A percentile compares a stretch with the other conserved stretches of the same genome.
Evolutionary conservation across 2,888 invertebrate species (phyloP).

Genomic region (Drosophila putrida): DNA sequence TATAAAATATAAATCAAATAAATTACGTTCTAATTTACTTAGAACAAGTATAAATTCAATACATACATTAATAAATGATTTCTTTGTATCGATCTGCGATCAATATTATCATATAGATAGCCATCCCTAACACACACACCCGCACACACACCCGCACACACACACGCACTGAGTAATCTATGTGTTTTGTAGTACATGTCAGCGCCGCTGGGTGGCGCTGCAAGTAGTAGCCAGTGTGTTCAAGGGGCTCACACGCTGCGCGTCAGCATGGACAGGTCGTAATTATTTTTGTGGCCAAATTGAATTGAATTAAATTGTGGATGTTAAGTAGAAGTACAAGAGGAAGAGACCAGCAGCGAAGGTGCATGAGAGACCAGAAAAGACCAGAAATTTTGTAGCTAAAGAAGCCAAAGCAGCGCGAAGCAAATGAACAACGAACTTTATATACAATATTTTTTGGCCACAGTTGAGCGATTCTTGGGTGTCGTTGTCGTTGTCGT

Average conservation of each 20-base stretch:
- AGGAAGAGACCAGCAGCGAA: slow-evolving; percentile 7
- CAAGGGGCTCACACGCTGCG: slow-evolving; percentile 70
- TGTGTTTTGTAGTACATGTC: slow-evolving; percentile 67
- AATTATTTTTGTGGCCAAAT: slow-evolving; percentile 80
- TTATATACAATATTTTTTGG: slow-evolving; percentile 62
- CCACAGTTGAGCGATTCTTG: slow-evolving; percentile 80
- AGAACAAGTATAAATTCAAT: no score
- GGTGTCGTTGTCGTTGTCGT: slow-evolving; percentile 70
- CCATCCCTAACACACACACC: slow-evolving; percentile 12
- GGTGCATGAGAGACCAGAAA: no score
- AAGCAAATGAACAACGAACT: slow-evolving; percentile 76
- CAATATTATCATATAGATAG: no score
- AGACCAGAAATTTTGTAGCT: slow-evolving; percentile 23
- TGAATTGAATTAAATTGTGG: slow-evolving; percentile 79
- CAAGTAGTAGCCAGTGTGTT: slow-evolving; percentile 10
- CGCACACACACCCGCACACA: slow-evolving; percentile 14
- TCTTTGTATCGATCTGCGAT: no score
- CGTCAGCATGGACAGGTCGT: slow-evolving; percentile 77
- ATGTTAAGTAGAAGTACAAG: slow-evolving; percentile 46
- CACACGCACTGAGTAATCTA: slow-evolving; percentile 3
- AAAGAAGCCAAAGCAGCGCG: slow-evolving; percentile 64
- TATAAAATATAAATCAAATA: no score
- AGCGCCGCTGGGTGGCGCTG: slow-evolving; percentile 65
- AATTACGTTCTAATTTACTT: no score
- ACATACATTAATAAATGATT: no score